Conservation (phyloP, 2,888 invertebrate species). For the Stenolophus ochropezus region DNA sequence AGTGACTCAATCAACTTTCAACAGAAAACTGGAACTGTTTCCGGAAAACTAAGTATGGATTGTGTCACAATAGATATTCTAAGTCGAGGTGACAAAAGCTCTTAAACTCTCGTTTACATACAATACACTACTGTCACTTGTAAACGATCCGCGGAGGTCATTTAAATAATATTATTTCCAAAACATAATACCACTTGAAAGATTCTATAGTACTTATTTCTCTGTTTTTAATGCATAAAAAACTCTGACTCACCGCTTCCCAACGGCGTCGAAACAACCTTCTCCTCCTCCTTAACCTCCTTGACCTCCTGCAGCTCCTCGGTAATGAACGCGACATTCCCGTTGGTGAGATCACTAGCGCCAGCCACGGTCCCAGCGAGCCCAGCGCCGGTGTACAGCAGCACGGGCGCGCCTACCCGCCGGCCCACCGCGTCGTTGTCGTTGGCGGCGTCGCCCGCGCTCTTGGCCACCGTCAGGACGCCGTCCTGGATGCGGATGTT, state of each 20-base stretch:
- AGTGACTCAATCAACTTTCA: too few species aligned
- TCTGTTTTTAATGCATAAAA: too few species aligned
- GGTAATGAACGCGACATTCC: conserved; percentile 51
- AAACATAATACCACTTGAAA: too few species aligned
- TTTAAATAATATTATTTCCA: too few species aligned
- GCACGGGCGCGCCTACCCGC: conserved; percentile 9
- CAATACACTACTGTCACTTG: too few species aligned
- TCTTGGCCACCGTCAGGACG: conserved; percentile 33
- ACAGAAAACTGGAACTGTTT: too few species aligned
- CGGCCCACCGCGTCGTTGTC: conserved; percentile 3
- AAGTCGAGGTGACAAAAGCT: too few species aligned
- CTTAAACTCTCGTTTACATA: too few species aligned
- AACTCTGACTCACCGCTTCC: conserved; percentile 45
- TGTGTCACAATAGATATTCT: too few species aligned
- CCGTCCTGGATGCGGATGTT: conserved; percentile 55
- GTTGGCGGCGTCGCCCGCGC: not conserved
- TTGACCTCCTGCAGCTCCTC: conserved; percentile 13
- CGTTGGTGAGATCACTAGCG: conserved; percentile 50
- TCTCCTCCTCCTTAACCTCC: conserved; percentile 36
- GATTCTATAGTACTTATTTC: too few species aligned
- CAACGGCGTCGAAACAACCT: conserved; percentile 36
- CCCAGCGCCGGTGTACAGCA: conserved; percentile 49
- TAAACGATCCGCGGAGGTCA: too few species aligned
- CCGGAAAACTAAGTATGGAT: too few species aligned
- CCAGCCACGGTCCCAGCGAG: conserved; percentile 24